Percentiles rank a stretch among this genome's conserved stretches.
These are phyloP conservation scores for Embidobia sp. DNA, from an alignment of 2,888 invertebrate species.

Conservation along the genomic window DNA sequence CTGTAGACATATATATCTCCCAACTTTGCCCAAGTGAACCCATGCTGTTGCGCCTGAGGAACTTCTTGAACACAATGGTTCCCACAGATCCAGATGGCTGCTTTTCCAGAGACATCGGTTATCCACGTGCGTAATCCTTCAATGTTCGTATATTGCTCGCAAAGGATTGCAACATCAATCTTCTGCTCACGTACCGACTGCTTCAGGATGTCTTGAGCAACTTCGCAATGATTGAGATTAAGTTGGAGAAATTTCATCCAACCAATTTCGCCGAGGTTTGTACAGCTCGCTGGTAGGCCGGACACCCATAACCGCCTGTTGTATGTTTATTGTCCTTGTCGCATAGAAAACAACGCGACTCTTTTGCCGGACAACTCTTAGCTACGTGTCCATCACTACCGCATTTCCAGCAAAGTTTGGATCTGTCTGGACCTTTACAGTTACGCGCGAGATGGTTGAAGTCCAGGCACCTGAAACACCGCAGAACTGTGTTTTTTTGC, in stretches of 20 bases:
- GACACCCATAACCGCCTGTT: slow-evolving; percentile 3
- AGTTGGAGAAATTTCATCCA: slow-evolving; percentile 57
- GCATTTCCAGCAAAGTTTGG: slow-evolving; percentile 21
- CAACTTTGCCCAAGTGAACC: slow-evolving; percentile 1
- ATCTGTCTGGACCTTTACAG: slow-evolving; percentile 22
- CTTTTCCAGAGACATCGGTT: slow-evolving; percentile 24
- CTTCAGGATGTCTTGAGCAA: slow-evolving; percentile 59
- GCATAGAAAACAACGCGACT: neutral
- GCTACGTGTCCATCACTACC: neutral
- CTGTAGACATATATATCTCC: slow-evolving; percentile 24
- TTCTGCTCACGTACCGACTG: slow-evolving; percentile 52
- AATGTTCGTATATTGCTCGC: slow-evolving; percentile 60
- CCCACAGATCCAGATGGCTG: slow-evolving; percentile 22
- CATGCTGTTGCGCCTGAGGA: neutral
- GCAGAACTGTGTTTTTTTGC: neutral
- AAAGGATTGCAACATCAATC: slow-evolving; percentile 53
- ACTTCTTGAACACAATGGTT: neutral
- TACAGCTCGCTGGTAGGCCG: slow-evolving; percentile 8
- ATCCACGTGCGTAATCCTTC: slow-evolving; percentile 36
- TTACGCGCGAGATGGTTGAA: slow-evolving; percentile 13
- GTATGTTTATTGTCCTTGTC: neutral
- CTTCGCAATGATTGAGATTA: slow-evolving; percentile 48
- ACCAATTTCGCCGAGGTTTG: too few species aligned
- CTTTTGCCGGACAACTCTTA: neutral
- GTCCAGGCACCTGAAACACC: neutral